Conservation (phyloP, 2,113 vertebrate genomes). For the Uropsilus gracilis region DNA sequence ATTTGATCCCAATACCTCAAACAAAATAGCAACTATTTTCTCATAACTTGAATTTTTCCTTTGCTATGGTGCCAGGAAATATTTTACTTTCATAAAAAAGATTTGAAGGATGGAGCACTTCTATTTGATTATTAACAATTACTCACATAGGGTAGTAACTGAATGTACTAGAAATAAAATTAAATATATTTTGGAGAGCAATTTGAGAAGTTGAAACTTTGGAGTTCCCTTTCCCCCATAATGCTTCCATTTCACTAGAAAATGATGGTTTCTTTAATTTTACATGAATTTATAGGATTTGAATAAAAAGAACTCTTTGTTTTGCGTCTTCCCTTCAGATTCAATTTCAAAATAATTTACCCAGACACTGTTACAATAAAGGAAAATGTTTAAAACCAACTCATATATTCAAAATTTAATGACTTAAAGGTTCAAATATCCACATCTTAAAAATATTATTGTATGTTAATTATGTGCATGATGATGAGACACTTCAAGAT, state of each 20-base stretch:
- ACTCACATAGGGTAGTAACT: neutral
- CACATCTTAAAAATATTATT: conserved; percentile 40
- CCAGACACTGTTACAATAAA: neutral
- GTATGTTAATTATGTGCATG: conserved; percentile 37
- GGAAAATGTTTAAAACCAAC: conserved; percentile 46
- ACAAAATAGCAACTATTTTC: conserved; percentile 55
- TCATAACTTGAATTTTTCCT: neutral
- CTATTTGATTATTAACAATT: neutral
- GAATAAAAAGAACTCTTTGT: neutral
- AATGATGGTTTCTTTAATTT: neutral
- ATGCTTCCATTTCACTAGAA: neutral
- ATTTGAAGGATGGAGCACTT: neutral
- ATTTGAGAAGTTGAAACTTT: neutral
- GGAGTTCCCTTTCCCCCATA: neutral
- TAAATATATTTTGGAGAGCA: neutral
- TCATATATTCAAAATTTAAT: conserved; percentile 17
- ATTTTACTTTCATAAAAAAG: neutral
- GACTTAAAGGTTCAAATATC: neutral
- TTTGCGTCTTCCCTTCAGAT: neutral
- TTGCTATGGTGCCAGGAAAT: neutral
- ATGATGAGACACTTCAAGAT: conserved; percentile 26
- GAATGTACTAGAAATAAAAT: neutral
- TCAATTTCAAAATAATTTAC: conserved; percentile 41
- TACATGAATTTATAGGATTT: neutral
- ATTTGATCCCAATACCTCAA: conserved; percentile 61